These are phyloP conservation scores for Puffinus mauretanicus DNA, from an alignment of 2,113 vertebrate genomes.

Conservation along the genomic window DNA sequence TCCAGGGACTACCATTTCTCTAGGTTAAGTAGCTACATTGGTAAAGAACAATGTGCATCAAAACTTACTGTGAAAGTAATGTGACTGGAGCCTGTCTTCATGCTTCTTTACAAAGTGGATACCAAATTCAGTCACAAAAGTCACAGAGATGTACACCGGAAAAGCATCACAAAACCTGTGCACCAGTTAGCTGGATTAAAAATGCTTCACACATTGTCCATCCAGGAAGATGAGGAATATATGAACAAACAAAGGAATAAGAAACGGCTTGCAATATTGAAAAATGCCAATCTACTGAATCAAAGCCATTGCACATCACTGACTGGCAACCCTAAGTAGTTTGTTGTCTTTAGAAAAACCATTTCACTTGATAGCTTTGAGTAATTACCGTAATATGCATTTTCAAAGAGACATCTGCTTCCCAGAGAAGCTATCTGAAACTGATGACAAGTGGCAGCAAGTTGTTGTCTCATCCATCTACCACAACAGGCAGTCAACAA, in stretches of 20 bases:
- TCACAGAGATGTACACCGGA: neutral
- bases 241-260: fast-evolving
- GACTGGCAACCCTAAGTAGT: neutral
- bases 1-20: neutral
- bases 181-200: neutral
- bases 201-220: fast-evolving
- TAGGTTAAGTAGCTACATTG: neutral
- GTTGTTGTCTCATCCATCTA: neutral
- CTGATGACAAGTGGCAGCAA: neutral
- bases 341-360: neutral
- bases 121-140: neutral
- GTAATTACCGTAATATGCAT: neutral
- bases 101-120: neutral
- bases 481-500: neutral
- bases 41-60: neutral
- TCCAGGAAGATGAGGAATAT: neutral
- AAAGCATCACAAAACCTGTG: neutral
- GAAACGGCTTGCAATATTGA: neutral
- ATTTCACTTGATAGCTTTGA: neutral
- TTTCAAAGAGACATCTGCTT: neutral
- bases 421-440: neutral
- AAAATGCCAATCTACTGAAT: neutral
- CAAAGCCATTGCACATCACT: neutral
- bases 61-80: neutral
- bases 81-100: neutral